Evolutionary conservation across 2,113 vertebrate genomes (phyloP), one percentile per base, ranked within the genome.

Genomic region (Plecturocebus donacophilus): DNA sequence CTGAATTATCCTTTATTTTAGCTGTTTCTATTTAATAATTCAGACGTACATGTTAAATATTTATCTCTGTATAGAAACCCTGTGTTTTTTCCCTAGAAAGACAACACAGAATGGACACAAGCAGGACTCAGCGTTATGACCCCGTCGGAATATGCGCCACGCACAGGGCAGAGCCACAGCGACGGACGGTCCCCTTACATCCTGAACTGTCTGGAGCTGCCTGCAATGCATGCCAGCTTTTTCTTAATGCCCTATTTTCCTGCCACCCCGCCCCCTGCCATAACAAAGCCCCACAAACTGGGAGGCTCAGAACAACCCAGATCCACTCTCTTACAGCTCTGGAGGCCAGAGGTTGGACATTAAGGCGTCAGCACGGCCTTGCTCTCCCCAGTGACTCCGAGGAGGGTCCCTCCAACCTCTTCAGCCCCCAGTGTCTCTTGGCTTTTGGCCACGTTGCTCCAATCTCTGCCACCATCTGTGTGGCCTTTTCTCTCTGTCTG

Each of bases 1-100:
- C 19, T 85, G 52, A 91, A 95, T 73, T 6, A 82, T 42, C 66
- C 79, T 58, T 90, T 64, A 61, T 8, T 68, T 85, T 66, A 90
- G 83, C 19, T 38, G 93, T 71, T 82, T 64, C 49, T 80, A 35
- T 58, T 90, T 93, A 94, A 94, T 90, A 92, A 95, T 58, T 52
- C 56, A 77, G 68, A 38, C n/a, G 42, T 40, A 3, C 45, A 13
- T 32, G 75, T n/a, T 27, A 76, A 89, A 54, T 20, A 94, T 64
- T 89, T 76, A 4, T 61, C 49, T 35, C 73, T 77, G 45, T 20
- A 97, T 0, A 81, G 76, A 95, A 61, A 21, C 19, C 40, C 17
- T 25, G 20, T 1, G 14, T 64, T 83, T 85, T 81, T 87, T 54
- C 79, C 73, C 77, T 75, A 81, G 45, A 40, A 70, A 92, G 87